These are phyloP conservation scores for Siniperca obscura DNA, from an alignment of 2,797 vertebrate genomes.

Conservation along the genomic window DNA sequence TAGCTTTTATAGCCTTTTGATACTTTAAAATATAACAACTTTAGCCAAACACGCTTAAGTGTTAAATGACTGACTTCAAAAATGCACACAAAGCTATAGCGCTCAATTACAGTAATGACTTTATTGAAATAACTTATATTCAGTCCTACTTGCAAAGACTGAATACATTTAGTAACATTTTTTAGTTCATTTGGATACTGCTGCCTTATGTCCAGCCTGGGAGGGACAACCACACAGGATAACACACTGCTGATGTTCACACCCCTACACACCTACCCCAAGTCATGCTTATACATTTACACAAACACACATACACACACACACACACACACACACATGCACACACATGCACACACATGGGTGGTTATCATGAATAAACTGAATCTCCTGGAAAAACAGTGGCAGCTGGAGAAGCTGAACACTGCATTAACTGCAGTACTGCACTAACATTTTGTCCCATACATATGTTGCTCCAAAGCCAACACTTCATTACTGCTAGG, in stretches of 20 bases:
- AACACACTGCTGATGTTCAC: slow-evolving; percentile 10
- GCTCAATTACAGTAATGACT: background rate
- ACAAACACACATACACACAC: slow-evolving; percentile 18
- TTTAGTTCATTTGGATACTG: background rate
- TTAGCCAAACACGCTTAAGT: too few relatives aligned
- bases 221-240: background rate
- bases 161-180: background rate
- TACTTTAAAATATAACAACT: background rate
- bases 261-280: slow-evolving; percentile 19
- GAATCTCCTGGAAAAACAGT: slow-evolving; percentile 63
- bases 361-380: slow-evolving; percentile 56
- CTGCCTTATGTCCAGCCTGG: background rate
- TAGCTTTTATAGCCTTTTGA: background rate
- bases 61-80: background rate
- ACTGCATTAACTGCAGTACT: background rate
- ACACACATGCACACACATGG: background rate
- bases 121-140: background rate
- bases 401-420: slow-evolving; percentile 60
- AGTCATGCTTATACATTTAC: slow-evolving; percentile 38
- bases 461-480: slow-evolving; percentile 6
- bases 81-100: background rate
- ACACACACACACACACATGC: slow-evolving; percentile 36
- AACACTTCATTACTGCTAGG: slow-evolving; percentile 5
- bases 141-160: background rate
- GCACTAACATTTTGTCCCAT: slow-evolving; percentile 8